These are phyloP conservation scores for Melitaea cinxia DNA, from an alignment of 1,140 invertebrate genomes.

Conservation along the genomic window DNA sequence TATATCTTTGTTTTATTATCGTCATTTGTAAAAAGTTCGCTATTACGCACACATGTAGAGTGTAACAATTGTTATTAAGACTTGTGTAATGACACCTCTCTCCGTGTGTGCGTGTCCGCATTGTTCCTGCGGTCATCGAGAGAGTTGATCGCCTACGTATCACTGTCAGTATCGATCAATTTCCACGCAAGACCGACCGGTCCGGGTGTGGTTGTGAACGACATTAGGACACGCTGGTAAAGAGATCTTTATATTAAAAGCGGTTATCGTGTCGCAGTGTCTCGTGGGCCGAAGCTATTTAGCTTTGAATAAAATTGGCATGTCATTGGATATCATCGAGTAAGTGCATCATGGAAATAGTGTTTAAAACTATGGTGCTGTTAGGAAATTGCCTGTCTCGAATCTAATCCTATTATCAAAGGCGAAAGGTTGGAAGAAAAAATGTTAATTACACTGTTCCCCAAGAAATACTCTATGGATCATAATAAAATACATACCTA, in stretches of 20 bases:
- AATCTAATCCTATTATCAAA: too few relatives aligned
- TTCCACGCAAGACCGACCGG: slow-evolving; percentile 26
- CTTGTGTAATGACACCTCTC: slow-evolving; percentile 13
- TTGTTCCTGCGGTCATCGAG: slow-evolving; percentile 27
- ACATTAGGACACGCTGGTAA: slow-evolving; percentile 2
- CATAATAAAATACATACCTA: too few relatives aligned
- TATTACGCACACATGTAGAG: neutral
- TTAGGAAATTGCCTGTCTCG: too few relatives aligned
- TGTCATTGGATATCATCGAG: too few relatives aligned
- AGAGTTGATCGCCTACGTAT: slow-evolving; percentile 31
- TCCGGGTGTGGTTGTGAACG: slow-evolving; percentile 10
- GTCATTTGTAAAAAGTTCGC: neutral
- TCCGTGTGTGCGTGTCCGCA: slow-evolving; percentile 26
- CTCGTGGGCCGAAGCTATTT: too few relatives aligned
- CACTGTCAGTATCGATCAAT: slow-evolving; percentile 30
- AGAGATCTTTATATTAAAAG: neutral
- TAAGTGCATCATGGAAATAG: too few relatives aligned
- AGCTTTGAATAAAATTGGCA: too few relatives aligned
- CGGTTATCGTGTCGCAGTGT: too few relatives aligned
- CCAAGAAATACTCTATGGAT: too few relatives aligned
- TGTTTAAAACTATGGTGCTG: too few relatives aligned
- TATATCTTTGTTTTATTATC: neutral
- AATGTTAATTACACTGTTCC: too few relatives aligned
- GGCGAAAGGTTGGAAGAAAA: too few relatives aligned
- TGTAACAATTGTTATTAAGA: neutral